Evolutionary conservation across 2,888 invertebrate genomes (phyloP), one percentile per base, ranked within the genome.

Genomic region (Notodonta ziczac): DNA sequence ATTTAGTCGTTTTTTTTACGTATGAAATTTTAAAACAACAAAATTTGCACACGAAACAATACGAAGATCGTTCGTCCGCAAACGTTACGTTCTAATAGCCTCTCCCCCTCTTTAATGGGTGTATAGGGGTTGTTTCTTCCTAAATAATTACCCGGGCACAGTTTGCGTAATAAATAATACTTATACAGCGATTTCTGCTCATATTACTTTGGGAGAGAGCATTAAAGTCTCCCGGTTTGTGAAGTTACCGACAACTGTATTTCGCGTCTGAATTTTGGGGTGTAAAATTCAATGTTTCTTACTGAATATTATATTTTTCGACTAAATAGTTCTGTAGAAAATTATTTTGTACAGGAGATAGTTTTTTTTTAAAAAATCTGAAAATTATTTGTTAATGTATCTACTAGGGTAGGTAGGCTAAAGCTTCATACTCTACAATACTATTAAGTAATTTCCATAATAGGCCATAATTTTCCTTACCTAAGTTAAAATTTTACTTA

Each of bases 111-210:
- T 69, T 62, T 69, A 69, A 68, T 65, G 63, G 72, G 65, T 68
- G 42, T 54, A 48, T 65, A 72, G 74, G 72, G 69, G 72, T 69
- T 72, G 77, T 56, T 56, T 56, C 81, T 80, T 82, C 79, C 77
- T 85, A 87, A 90, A 90, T 91, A 91, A 91, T 90, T 89, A 89
- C 87, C 82, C 74, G 63, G 69, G 75, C 77, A 77, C 88, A 85
- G 88, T 90, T 86, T 77, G 80, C 66, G 84, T 78, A 84, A 91
- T 91, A 91, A 91, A 91, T 91, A 90, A 89, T 89, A 90, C 89
- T 91, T 90, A 91, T 83, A 84, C 82, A 81, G 81, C 81, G 77
- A 86, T 84, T 82, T 77, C 74, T 64, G 74, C 77, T 74, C 69
- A 73, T 73, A 74, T 74, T 74, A 72, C 64, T 70, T 63, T 58